Base-by-base conservation (phyloP, 2,113 vertebrate species). In the Myotis davidii region DNA sequence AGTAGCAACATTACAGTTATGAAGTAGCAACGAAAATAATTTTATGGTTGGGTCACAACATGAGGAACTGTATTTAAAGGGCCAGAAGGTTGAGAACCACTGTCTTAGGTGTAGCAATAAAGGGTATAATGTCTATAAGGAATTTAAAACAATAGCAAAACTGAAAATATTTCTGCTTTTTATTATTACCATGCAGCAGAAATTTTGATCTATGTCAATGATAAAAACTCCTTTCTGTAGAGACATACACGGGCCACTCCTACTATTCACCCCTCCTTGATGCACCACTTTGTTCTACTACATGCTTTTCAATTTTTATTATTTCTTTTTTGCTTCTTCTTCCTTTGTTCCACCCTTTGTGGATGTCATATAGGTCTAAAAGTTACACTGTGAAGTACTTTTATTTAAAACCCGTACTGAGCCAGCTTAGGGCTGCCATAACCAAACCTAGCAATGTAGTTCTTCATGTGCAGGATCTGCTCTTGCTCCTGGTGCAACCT, bases 381-480 rank as follows among this genome's bases (percentile, higher is more conserved):
- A 98, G 97, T 98, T 98, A 98, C 98, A 98, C 61, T 96, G 95
- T 98, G 98, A 99, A 98, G 98, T 99, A 98, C 98, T 59, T 59
- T 98, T 98, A 97, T 98, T 98, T 97, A 98, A 98, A 97, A 98
- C 97, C 96, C 77, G 94, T 13, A 32, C 27, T 99, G 99, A 0
- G 99, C 99, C 97, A 99, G 99, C 98, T 99, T 99, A 0, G 99
- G 99, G 18, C 99, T 99, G 76, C 99, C 99, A 4, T 99, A 99
- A 70, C 99, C 99, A 96, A 99, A 99, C 87, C 99, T 98, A 23
- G 99, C 99, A 64, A 99, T 99, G 98, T 99, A 99, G 96, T 99
- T 99, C 99, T 99, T 99, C 99, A 99, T 99, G 88, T 99, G 99
- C 52, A 99, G 95, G 0, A 99, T 99, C 98, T 99, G 99, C 97